Conservation (phyloP, 2,113 vertebrate species). For the Halichoeres trimaculatus region DNA sequence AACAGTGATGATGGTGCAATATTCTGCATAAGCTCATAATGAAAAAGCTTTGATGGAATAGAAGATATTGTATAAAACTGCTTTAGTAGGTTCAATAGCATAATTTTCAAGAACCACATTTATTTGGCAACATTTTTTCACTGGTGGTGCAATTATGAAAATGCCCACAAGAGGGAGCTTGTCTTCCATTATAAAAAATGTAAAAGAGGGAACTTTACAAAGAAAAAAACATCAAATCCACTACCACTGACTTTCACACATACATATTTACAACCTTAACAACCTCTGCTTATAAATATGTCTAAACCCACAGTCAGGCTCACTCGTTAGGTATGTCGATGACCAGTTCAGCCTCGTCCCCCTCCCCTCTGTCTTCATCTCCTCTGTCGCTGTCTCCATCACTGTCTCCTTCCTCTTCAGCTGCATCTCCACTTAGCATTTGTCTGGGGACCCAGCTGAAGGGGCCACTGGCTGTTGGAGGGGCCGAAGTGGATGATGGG, state of each 20-base stretch:
- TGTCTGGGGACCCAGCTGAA: slow-evolving; percentile 87
- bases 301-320: slow-evolving; percentile 41
- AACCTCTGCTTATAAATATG: slow-evolving; percentile 35
- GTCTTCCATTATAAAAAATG: neutral
- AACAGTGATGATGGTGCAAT: neutral
- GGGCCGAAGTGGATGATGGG: slow-evolving; percentile 68
- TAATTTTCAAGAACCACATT: slow-evolving; percentile 10
- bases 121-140: slow-evolving; percentile 27
- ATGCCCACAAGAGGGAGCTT: slow-evolving; percentile 61
- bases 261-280: slow-evolving; percentile 1
- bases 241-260: neutral
- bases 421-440: slow-evolving; percentile 85
- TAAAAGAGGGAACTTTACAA: neutral
- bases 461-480: slow-evolving; percentile 70
- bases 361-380: slow-evolving; percentile 85
- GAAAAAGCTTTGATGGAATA: slow-evolving; percentile 4
- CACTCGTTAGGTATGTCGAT: slow-evolving; percentile 87
- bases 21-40: slow-evolving; percentile 2
- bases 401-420: slow-evolving; percentile 85
- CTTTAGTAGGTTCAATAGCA: neutral
- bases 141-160: slow-evolving; percentile 29
- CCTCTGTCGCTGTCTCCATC: slow-evolving; percentile 83
- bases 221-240: slow-evolving; percentile 3
- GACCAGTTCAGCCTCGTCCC: slow-evolving; percentile 85
- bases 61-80: neutral